These are phyloP conservation scores for Eupeodes latifasciatus DNA, from an alignment of 2,888 invertebrate genomes.

Conservation along the genomic window DNA sequence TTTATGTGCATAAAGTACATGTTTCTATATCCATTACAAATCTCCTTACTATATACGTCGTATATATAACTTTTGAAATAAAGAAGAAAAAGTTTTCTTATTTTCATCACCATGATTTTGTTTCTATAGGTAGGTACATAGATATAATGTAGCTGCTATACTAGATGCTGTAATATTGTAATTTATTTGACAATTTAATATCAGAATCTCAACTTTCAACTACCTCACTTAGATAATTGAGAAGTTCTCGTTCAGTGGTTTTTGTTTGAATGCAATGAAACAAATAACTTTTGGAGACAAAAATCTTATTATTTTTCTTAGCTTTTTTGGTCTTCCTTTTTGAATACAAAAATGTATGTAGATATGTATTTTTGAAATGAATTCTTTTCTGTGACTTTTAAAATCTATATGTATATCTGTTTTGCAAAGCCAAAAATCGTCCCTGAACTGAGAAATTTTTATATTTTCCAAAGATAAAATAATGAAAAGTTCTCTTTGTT, in stretches of 20 bases:
- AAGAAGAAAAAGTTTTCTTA: constrained; percentile 68
- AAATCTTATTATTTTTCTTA: constrained; percentile 30
- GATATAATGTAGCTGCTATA: constrained; percentile 3
- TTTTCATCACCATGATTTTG: constrained; percentile 28
- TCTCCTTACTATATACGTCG: background rate
- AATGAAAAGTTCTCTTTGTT: constrained; percentile 59
- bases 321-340: constrained; percentile 5
- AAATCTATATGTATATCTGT: constrained; percentile 19
- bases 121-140: background rate
- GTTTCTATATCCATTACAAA: background rate
- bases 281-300: constrained; percentile 11
- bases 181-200: constrained; percentile 46
- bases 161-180: constrained; percentile 4
- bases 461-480: constrained; percentile 45
- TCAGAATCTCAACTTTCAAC: constrained; percentile 32
- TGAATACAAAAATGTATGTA: background rate
- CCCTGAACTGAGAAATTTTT: constrained; percentile 27
- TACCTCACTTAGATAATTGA: constrained; percentile 49
- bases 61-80: constrained; percentile 39
- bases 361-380: constrained; percentile 23
- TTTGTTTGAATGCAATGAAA: constrained; percentile 35
- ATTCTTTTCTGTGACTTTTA: constrained; percentile 52
- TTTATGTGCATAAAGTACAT: background rate
- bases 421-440: constrained; percentile 27
- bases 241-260: constrained; percentile 60